Evolutionary conservation across 2,888 invertebrate species (phyloP).

Genomic region (Rotaria socialis): DNA sequence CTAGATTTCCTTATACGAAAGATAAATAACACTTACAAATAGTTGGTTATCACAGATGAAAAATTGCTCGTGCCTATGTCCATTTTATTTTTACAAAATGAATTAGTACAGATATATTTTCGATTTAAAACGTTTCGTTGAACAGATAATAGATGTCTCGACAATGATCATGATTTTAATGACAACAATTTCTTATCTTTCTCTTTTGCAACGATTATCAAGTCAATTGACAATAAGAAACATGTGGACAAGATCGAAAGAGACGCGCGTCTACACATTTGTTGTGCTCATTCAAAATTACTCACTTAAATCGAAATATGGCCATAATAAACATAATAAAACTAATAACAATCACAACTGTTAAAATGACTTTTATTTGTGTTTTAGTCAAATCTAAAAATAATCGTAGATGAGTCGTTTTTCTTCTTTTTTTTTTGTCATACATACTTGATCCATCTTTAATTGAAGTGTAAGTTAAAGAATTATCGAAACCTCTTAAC

Average conservation of each 20-base stretch:
- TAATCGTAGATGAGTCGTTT: not conserved
- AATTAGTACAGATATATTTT: not conserved
- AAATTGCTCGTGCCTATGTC: not conserved
- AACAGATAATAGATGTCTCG: not conserved
- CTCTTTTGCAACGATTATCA: not conserved
- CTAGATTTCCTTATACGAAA: not conserved
- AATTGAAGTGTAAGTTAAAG: not conserved
- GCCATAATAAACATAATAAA: conserved; percentile 11
- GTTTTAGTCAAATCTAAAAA: conserved; percentile 4
- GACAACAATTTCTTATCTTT: not conserved
- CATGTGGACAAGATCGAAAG: not conserved
- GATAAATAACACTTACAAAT: conserved; percentile 7
- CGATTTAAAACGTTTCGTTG: not conserved
- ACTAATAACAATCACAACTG: not conserved
- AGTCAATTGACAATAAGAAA: not conserved
- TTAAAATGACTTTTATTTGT: not conserved
- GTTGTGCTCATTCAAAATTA: not conserved
- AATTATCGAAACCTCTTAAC: not conserved
- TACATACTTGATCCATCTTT: not conserved
- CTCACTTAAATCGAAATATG: conserved; percentile 27
- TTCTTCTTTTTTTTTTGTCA: not conserved
- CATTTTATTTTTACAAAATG: not conserved
- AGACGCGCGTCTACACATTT: not conserved
- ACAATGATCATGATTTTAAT: not conserved
- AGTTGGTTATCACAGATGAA: not conserved